Conservation (phyloP, 2,113 vertebrate genomes). For the Saccopteryx bilineata region DNA sequence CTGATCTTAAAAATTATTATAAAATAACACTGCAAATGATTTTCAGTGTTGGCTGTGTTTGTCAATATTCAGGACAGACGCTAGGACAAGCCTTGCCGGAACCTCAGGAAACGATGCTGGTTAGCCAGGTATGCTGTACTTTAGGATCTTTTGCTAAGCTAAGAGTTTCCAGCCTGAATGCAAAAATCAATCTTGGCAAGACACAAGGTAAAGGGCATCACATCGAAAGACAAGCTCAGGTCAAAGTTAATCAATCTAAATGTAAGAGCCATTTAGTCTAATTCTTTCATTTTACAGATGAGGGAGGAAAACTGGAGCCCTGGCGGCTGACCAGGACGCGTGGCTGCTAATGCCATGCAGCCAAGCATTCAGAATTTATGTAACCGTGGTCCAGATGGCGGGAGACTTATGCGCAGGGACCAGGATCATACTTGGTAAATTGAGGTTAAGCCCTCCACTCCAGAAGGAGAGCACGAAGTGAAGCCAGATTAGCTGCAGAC, state of each 20-base stretch:
- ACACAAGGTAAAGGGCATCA: background rate
- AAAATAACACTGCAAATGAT: background rate
- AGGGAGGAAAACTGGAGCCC: background rate
- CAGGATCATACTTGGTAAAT: background rate
- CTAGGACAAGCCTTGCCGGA: background rate
- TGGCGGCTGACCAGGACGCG: too few species aligned
- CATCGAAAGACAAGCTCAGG: background rate
- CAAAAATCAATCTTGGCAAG: background rate
- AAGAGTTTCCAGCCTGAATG: background rate
- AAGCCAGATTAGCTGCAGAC: background rate
- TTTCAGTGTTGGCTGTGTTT: background rate
- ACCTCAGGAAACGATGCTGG: background rate
- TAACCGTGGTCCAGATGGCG: background rate
- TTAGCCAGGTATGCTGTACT: background rate
- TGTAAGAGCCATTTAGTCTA: background rate
- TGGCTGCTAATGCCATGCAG: background rate
- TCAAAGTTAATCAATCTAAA: background rate
- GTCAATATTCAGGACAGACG: background rate
- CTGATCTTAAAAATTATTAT: constrained; percentile 21
- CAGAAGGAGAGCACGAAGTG: background rate
- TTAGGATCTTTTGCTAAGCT: background rate
- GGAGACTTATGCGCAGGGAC: background rate
- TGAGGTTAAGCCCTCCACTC: background rate
- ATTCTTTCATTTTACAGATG: constrained; percentile 31
- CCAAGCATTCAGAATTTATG: background rate